phyloP scores from a whole-genome alignment of 2,797 vertebrate genomes.

The Fringilla coelebs region DNA sequence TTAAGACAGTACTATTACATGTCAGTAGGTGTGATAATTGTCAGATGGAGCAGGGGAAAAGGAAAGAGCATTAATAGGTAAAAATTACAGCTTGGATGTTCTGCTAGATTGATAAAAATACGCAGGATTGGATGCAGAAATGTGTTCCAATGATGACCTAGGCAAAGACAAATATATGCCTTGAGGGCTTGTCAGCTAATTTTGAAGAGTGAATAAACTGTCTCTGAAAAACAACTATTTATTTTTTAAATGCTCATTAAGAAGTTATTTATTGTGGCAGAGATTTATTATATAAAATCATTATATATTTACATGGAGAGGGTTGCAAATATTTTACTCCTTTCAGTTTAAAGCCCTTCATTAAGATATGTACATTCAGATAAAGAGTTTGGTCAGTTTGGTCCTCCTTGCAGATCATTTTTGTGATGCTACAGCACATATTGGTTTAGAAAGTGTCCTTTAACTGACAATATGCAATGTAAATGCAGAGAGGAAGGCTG shows the following conservation, averaged over 20 bases:
- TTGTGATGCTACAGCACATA: background rate
- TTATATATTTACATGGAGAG: background rate
- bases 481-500: background rate
- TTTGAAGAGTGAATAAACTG: background rate
- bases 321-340: background rate
- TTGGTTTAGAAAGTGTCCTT: background rate
- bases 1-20: background rate
- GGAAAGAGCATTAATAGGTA: background rate
- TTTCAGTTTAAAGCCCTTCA: background rate
- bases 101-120: background rate
- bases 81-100: background rate
- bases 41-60: background rate
- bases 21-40: background rate
- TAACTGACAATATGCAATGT: background rate
- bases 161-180: background rate
- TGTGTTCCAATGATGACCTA: background rate
- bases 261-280: background rate
- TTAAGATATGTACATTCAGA: background rate
- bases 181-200: background rate
- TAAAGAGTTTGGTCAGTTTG: background rate
- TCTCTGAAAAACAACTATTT: background rate
- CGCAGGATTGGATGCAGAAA: background rate
- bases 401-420: background rate
- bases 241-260: background rate
- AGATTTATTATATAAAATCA: background rate